A percentile compares a stretch with the other conserved stretches of the same genome.
These are phyloP conservation scores for Bucorvus abyssinicus DNA, from an alignment of 2,797 vertebrate genomes.

Conservation along the genomic window DNA sequence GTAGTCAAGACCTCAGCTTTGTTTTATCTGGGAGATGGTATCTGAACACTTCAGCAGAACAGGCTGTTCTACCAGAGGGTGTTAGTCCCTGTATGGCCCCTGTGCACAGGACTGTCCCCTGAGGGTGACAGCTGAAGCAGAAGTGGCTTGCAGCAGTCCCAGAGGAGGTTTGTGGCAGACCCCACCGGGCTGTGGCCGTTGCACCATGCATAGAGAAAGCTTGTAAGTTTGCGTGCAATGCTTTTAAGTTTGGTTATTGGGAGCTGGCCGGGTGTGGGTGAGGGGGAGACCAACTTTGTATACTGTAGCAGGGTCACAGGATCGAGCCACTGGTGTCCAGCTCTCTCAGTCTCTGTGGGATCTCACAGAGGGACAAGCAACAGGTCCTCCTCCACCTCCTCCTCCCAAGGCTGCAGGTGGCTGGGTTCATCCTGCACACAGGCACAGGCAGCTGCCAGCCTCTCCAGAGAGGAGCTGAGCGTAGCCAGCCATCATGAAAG, in stretches of 20 bases:
- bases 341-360: not conserved
- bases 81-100: not conserved
- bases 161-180: not conserved
- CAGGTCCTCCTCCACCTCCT: not conserved
- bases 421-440: fast-evolving
- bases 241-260: not conserved
- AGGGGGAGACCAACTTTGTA: not conserved
- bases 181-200: fast-evolving
- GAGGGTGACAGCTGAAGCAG: fast-evolving
- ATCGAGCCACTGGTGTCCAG: not conserved
- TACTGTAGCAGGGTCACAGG: not conserved
- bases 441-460: fast-evolving
- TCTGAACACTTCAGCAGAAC: not conserved
- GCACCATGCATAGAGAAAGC: no score
- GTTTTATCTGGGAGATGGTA: slow-evolving; percentile 5
- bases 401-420: not conserved
- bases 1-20: not conserved
- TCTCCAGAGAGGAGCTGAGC: not conserved
- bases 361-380: not conserved
- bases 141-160: not conserved
- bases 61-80: not conserved
- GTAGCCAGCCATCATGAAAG: not conserved
- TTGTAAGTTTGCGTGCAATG: not conserved
- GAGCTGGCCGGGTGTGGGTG: not conserved
- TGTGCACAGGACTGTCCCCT: not conserved